Evolutionary conservation across 1,140 invertebrate genomes (phyloP).

Genomic region (Musca domestica): DNA sequence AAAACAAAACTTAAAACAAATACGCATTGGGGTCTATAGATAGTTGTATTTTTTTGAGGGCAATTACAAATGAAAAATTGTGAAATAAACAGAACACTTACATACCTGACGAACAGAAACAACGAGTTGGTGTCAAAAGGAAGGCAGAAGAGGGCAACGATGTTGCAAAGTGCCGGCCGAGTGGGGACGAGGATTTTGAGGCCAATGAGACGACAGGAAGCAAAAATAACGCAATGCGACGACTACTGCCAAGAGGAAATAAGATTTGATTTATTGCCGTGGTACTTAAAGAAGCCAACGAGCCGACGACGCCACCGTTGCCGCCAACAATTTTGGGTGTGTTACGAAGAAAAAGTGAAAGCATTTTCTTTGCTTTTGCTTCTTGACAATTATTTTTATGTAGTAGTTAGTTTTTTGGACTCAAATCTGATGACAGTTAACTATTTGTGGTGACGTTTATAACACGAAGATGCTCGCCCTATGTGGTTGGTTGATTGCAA

Average conservation of each 20-base stretch:
- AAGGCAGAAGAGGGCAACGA: no score
- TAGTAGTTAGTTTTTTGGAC: no score
- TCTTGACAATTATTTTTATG: background rate
- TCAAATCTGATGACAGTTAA: no score
- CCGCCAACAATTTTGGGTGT: background rate
- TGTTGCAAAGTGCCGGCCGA: no score
- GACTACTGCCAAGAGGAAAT: constrained; percentile 4
- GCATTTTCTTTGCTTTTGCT: constrained; percentile 4
- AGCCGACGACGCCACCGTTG: no score
- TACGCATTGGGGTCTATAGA: background rate
- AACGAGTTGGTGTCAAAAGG: background rate
- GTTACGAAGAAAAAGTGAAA: constrained; percentile 12
- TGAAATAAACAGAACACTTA: background rate
- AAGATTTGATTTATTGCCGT: background rate
- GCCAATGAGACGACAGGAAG: no score
- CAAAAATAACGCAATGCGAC: no score
- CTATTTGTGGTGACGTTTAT: no score
- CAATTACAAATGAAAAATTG: constrained; percentile 8
- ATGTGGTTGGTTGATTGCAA: no score
- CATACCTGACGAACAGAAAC: constrained; percentile 9
- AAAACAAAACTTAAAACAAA: constrained; percentile 4
- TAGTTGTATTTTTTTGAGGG: constrained; percentile 1
- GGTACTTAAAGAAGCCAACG: background rate
- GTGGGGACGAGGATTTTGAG: no score
- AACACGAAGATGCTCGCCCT: no score